phyloP scores from a whole-genome alignment of 2,797 vertebrate genomes.

The Lemur catta region DNA sequence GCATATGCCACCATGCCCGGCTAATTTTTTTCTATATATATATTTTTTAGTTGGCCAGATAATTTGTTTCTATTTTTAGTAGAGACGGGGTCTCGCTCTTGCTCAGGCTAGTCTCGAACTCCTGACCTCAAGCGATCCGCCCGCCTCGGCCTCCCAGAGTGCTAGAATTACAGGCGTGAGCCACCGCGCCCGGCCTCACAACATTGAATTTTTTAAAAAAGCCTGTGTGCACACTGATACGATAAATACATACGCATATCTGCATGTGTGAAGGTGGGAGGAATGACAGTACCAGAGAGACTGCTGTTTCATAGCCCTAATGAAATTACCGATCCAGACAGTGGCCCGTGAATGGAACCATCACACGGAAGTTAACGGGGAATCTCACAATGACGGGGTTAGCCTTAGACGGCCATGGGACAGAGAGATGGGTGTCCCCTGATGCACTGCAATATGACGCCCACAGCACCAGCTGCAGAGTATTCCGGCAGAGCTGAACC shows the following conservation, averaged over 20 bases:
- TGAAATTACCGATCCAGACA: neutral
- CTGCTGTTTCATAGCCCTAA: no score
- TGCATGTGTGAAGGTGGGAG: accelerated
- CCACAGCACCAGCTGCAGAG: neutral
- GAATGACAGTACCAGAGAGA: neutral
- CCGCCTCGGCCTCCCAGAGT: no score
- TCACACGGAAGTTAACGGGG: no score
- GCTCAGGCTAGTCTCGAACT: no score
- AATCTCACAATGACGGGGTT: neutral
- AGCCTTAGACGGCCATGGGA: neutral
- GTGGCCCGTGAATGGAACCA: neutral
- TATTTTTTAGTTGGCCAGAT: no score
- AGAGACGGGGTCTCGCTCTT: no score
- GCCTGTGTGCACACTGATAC: neutral
- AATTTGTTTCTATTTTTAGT: no score
- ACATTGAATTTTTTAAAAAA: neutral
- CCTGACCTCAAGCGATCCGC: no score
- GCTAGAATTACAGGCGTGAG: no score
- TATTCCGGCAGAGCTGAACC: neutral
- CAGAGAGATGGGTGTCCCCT: neutral
- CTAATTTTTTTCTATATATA: no score
- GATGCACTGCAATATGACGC: neutral
- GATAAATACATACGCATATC: accelerated
- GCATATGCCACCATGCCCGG: no score
- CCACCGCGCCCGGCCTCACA: no score